These are phyloP conservation scores for Gymnoscopelus braueri DNA, from an alignment of 2,797 vertebrate species.

Conservation along the genomic window DNA sequence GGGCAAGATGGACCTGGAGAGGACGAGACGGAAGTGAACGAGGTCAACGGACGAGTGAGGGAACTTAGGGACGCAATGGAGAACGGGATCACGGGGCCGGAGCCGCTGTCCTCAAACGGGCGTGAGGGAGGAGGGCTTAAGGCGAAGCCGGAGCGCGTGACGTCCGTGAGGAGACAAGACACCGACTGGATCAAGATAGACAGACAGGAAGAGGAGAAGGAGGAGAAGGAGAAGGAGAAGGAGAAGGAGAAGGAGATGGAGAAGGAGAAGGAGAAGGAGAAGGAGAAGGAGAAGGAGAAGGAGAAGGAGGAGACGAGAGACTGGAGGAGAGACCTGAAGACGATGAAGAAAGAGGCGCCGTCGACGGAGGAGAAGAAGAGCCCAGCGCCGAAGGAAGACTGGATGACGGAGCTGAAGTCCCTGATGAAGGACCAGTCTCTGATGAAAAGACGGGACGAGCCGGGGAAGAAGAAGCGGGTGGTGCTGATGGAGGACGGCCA, in stretches of 20 bases:
- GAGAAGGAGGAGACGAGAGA: not conserved
- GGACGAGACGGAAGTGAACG: constrained; percentile 8
- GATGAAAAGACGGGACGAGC: constrained; percentile 45
- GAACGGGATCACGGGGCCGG: constrained; percentile 47
- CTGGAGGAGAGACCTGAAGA: constrained; percentile 11
- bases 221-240: constrained; percentile 5
- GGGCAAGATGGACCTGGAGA: not conserved
- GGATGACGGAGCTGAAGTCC: constrained; percentile 74
- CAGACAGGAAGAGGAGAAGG: not conserved
- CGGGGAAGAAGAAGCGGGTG: constrained; percentile 66
- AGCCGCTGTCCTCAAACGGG: constrained; percentile 23
- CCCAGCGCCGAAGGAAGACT: constrained; percentile 44
- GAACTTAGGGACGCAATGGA: constrained; percentile 53
- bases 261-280: constrained; percentile 6
- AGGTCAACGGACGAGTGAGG: constrained; percentile 50
- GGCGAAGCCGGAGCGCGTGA: not conserved
- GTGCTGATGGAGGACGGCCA: constrained; percentile 66
- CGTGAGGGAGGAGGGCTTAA: constrained; percentile 40
- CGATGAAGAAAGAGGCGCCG: constrained; percentile 30
- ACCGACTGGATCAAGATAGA: constrained; percentile 60
- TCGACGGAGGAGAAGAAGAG: not conserved
- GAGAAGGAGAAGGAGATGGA: not conserved
- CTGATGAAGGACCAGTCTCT: constrained; percentile 62
- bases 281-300: not conserved
- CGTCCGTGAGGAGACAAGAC: constrained; percentile 53